These are phyloP conservation scores for Pseudopleuronectes americanus DNA, from an alignment of 2,797 vertebrate genomes.

Conservation along the genomic window DNA sequence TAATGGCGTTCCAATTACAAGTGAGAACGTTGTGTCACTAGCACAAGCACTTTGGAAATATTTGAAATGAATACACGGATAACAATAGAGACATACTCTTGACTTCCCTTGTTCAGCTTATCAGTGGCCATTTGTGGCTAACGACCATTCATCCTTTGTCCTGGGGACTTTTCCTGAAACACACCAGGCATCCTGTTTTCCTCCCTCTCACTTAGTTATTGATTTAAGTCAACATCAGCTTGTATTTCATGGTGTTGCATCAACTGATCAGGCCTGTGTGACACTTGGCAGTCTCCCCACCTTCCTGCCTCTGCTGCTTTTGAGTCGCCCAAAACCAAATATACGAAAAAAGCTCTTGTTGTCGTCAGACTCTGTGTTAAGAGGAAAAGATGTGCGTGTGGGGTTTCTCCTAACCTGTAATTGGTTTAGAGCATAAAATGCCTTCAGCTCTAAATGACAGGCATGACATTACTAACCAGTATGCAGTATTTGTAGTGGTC, in stretches of 20 bases:
- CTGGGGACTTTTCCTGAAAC: constrained; percentile 32
- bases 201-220: constrained; percentile 21
- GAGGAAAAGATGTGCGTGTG: too few species aligned
- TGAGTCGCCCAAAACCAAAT: not conserved
- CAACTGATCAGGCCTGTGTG: constrained; percentile 29
- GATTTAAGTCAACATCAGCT: constrained; percentile 32
- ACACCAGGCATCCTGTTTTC: constrained; percentile 55
- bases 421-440: not conserved
- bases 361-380: not conserved
- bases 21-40: not conserved
- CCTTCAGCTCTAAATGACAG: not conserved
- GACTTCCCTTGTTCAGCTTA: constrained; percentile 30
- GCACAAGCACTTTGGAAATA: not conserved
- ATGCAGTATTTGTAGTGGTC: not conserved
- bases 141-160: constrained; percentile 30
- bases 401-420: not conserved
- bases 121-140: constrained; percentile 23
- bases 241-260: constrained; percentile 27
- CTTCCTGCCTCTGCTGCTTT: not conserved
- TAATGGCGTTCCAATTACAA: constrained; percentile 22
- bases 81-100: constrained; percentile 1
- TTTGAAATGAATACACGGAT: constrained; percentile 1
- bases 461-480: not conserved
- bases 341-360: not conserved
- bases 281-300: constrained; percentile 20